These are phyloP conservation scores for Oriolus oriolus DNA, from an alignment of 2,113 vertebrate species.

Conservation along the genomic window DNA sequence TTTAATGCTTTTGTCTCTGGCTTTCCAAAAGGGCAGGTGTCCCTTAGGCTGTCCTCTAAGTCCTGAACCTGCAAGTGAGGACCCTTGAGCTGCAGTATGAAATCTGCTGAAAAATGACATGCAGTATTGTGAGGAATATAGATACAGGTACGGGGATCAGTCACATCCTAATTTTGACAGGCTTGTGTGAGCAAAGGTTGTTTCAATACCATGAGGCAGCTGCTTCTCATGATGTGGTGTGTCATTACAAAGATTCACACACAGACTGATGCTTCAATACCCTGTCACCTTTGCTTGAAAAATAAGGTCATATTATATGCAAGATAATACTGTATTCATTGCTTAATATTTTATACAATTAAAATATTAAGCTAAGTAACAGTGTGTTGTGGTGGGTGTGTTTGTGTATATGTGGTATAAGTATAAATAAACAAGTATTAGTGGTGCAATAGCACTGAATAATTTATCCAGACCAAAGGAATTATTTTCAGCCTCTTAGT, in stretches of 20 bases:
- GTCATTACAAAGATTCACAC: not conserved
- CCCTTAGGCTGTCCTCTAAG: not conserved
- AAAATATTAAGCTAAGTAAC: conserved; percentile 51
- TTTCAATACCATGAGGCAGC: not conserved
- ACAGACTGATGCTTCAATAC: not conserved
- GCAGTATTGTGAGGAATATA: not conserved
- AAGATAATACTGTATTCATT: not conserved
- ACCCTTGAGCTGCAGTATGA: not conserved
- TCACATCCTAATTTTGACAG: not conserved
- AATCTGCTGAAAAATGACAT: not conserved
- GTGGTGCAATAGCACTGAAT: conserved; percentile 52
- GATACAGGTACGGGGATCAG: not conserved
- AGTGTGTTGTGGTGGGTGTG: not conserved
- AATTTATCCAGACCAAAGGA: conserved; percentile 56
- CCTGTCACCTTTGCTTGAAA: not conserved
- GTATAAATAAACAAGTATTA: conserved; percentile 62
- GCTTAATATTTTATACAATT: conserved; percentile 53
- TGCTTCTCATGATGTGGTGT: not conserved
- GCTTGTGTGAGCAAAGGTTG: not conserved
- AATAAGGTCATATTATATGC: not conserved
- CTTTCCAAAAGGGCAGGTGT: not conserved
- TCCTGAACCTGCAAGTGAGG: not conserved
- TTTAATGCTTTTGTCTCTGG: not conserved
- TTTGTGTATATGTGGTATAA: not conserved
- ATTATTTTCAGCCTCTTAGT: conserved; percentile 54